These are phyloP conservation scores for Butastur rufipennis DNA, from an alignment of 2,113 vertebrate genomes.

Conservation along the genomic window DNA sequence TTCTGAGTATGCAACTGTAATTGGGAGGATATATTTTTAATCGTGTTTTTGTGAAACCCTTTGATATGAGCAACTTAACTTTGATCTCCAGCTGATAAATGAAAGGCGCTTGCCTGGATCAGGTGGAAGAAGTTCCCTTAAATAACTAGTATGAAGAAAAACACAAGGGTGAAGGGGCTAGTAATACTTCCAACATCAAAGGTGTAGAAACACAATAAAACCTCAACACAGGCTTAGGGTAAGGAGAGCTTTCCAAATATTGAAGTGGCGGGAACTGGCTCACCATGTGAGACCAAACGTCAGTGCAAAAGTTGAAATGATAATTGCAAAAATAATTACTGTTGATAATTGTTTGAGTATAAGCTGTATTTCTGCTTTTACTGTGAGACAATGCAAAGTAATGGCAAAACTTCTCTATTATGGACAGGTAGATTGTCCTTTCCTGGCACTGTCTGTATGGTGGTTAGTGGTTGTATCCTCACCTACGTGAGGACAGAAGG, in stretches of 20 bases:
- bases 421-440: not conserved
- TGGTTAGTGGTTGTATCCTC: not conserved
- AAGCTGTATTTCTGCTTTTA: not conserved
- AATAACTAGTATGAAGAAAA: not conserved
- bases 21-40: not conserved
- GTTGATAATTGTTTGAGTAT: fast-evolving
- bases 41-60: not conserved
- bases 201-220: not conserved
- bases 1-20: not conserved
- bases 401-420: not conserved
- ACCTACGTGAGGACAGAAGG: not conserved
- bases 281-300: not conserved
- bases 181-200: not conserved
- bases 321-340: not conserved
- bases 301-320: not conserved
- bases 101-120: not conserved
- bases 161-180: not conserved
- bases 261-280: not conserved
- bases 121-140: not conserved
- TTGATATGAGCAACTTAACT: not conserved
- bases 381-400: not conserved
- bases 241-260: not conserved
- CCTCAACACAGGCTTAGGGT: not conserved
- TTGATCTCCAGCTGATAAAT: not conserved
- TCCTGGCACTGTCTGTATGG: not conserved